Evolutionary conservation across 1,140 invertebrate genomes (phyloP), one percentile per base, ranked within the genome.

Genomic region (Glossosoma conforme): DNA sequence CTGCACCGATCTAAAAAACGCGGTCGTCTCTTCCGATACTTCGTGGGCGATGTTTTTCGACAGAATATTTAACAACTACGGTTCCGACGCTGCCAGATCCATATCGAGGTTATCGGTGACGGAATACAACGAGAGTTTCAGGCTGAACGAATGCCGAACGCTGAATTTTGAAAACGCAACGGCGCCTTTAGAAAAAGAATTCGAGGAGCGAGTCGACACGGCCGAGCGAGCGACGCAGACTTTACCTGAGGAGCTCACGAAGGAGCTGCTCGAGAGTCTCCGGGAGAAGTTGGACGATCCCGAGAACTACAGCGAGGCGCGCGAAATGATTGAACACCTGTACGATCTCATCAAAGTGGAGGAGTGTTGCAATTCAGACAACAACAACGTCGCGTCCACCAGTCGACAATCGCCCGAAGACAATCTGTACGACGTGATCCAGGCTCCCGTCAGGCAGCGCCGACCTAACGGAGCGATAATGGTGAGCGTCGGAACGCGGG

Each of bases 281-380:
- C 73, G 81, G 43, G 80, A 84, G 43, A 81, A 80, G 57, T 62
- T 88, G 2, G 82, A 86, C 49, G 82, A 85, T 62, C 86, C 86
- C 0, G 78, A 83, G 33, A 82, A 84, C 45, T 86, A 85, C 55
- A 78, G 81, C 32, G 82, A 87, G 60, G 85, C 86, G 1, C 74
- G 82, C 17, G 83, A 86, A 65, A 85, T 85, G 74, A 88, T 88
- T 41, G 85, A 88, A 60, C 82, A 86, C 52, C 66, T 89, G 2
- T 89, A 89, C 58, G 85, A 87, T 63, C 72, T 86, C 18, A 87
- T 87, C 36, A 86, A 87, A 60, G 79, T 86, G 1, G 82, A 85
- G 60, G 83, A 86, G 53, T 83, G 73, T 28, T 83, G 80, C 55
- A 84, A 83, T 56, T 77, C 77, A 21, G 82, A 83, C 54, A 47